These are phyloP conservation scores for Andrena cerasifolii DNA, from an alignment of 1,140 invertebrate species.

Conservation along the genomic window DNA sequence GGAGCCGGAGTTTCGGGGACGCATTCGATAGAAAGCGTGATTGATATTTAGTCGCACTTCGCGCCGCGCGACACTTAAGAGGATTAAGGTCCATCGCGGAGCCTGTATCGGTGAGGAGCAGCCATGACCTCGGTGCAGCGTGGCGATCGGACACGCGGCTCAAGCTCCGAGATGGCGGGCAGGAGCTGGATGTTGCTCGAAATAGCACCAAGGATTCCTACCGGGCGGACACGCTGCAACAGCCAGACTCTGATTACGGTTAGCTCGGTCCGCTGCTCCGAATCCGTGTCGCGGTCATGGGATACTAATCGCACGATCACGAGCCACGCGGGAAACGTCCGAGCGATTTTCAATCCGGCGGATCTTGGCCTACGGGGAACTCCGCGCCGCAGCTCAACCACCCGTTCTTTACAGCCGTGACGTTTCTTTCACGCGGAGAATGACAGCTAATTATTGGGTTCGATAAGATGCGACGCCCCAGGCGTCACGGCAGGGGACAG, in stretches of 20 bases:
- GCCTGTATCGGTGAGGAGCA: slow-evolving; percentile 67
- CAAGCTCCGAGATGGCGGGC: slow-evolving; percentile 28
- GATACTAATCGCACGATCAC: slow-evolving; percentile 27
- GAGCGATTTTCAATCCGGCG: no score
- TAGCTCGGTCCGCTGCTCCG: slow-evolving; percentile 78
- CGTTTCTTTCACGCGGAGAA: no score
- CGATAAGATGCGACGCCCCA: slow-evolving; percentile 17
- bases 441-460: no score
- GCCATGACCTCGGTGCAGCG: slow-evolving; percentile 50
- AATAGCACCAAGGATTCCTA: slow-evolving; percentile 59
- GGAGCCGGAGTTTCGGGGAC: slow-evolving; percentile 2
- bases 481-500: background rate
- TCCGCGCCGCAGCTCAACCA: no score
- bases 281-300: slow-evolving; percentile 71
- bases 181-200: slow-evolving; percentile 40
- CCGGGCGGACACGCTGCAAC: slow-evolving; percentile 61
- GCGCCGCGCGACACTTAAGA: slow-evolving; percentile 79
- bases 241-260: slow-evolving; percentile 78
- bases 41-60: slow-evolving; percentile 80
- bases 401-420: no score
- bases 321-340: no score
- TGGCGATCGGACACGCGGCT: slow-evolving; percentile 37
- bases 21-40: slow-evolving; percentile 73
- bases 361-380: no score
- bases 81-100: slow-evolving; percentile 77